Evolutionary conservation across 2,113 vertebrate genomes (phyloP).

Genomic region (Cyphomyrus discorhynchus): DNA sequence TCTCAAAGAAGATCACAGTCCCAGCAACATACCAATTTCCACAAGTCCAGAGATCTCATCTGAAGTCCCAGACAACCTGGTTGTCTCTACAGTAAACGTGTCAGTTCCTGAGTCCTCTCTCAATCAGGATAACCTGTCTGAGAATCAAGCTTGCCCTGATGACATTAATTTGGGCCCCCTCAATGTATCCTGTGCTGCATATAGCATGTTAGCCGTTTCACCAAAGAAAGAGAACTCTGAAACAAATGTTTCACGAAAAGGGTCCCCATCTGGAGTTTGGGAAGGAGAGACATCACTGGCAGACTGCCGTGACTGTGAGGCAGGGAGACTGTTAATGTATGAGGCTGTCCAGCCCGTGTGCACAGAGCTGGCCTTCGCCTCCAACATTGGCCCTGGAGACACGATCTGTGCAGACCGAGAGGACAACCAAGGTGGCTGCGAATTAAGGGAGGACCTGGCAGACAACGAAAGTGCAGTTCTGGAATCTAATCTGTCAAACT

Average conservation of each 20-base stretch:
- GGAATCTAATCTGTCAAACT: conserved; percentile 54
- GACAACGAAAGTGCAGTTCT: conserved; percentile 46
- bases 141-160: conserved; percentile 55
- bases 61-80: conserved; percentile 57
- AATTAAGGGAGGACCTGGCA: conserved; percentile 37
- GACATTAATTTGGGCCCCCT: conserved; percentile 49
- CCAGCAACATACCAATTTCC: conserved; percentile 66
- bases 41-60: conserved; percentile 50
- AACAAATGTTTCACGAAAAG: conserved; percentile 40
- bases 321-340: conserved; percentile 57
- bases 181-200: conserved; percentile 46
- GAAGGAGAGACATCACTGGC: conserved; percentile 47
- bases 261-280: conserved; percentile 41
- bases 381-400: conserved; percentile 45
- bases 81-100: conserved; percentile 46
- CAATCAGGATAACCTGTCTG: conserved; percentile 64
- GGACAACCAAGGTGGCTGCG: conserved; percentile 51
- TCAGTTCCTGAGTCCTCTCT: conserved; percentile 48
- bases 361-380: conserved; percentile 39
- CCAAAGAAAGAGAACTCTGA: conserved; percentile 71
- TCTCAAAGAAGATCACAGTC: conserved; percentile 59
- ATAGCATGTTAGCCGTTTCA: conserved; percentile 62
- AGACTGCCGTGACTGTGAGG: conserved; percentile 52
- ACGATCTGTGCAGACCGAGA: conserved; percentile 46
- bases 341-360: conserved; percentile 41